These are phyloP conservation scores for Drosophila phalerata DNA, from an alignment of 2,888 invertebrate species.

Conservation along the genomic window DNA sequence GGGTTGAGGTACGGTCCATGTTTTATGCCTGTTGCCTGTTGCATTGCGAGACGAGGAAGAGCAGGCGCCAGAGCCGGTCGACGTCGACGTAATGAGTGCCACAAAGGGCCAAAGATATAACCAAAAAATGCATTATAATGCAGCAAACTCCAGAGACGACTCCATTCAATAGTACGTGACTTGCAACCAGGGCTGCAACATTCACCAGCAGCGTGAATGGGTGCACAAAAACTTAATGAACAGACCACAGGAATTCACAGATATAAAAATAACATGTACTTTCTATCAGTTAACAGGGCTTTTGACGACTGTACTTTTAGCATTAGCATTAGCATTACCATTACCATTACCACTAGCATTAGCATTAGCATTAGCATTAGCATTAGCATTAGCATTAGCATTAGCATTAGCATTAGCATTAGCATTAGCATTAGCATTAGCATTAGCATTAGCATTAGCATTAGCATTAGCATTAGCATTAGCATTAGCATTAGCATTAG, in stretches of 20 bases:
- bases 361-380: conserved; percentile 2
- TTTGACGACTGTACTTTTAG: not conserved
- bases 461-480: conserved; percentile 5
- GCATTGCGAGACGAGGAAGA: conserved; percentile 34
- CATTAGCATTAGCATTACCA: conserved; percentile 7
- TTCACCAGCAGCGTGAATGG: not conserved
- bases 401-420: conserved; percentile 5
- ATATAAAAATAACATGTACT: no score
- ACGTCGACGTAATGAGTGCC: conserved; percentile 49
- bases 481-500: conserved; percentile 6
- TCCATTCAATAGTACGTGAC: conserved; percentile 47
- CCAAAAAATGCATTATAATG: conserved; percentile 53
- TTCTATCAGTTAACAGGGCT: no score
- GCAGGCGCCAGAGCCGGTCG: conserved; percentile 1
- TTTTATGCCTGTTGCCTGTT: conserved; percentile 67
- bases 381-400: conserved; percentile 1
- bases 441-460: conserved; percentile 5
- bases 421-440: conserved; percentile 7
- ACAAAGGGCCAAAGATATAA: conserved; percentile 38
- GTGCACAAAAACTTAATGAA: not conserved
- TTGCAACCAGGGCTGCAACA: conserved; percentile 9
- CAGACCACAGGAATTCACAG: not conserved
- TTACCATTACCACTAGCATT: conserved; percentile 5
- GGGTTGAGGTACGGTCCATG: not conserved
- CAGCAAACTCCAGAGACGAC: conserved; percentile 39